Evolutionary conservation across 2,888 invertebrate genomes (phyloP).

Genomic region (Camponotus fellah): DNA sequence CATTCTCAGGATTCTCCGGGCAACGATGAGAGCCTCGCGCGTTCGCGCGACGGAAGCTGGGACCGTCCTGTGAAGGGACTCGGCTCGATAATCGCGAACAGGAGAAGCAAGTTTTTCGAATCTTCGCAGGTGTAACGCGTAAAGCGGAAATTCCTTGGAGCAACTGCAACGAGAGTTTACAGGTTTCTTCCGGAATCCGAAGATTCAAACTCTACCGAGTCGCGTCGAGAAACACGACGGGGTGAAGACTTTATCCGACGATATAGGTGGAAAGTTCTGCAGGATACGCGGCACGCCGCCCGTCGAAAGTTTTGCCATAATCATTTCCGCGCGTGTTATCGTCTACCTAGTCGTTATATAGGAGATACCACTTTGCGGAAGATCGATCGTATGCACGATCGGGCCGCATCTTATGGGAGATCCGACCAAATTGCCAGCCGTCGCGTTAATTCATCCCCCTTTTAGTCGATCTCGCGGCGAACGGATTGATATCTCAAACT

Average conservation of each 20-base stretch:
- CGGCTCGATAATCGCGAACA: neutral
- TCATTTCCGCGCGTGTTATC: conserved; percentile 52
- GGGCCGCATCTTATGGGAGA: conserved; percentile 12
- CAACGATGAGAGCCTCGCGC: conserved; percentile 16
- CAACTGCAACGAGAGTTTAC: neutral
- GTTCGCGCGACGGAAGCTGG: conserved; percentile 37
- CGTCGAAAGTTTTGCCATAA: conserved; percentile 62
- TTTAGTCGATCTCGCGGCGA: neutral
- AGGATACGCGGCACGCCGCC: conserved; percentile 50
- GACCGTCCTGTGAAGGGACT: conserved; percentile 38
- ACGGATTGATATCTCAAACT: conserved; percentile 35
- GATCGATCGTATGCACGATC: neutral
- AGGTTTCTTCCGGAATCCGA: neutral
- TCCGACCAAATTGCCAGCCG: neutral
- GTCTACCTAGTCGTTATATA: neutral
- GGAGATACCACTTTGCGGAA: neutral
- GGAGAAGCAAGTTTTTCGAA: neutral
- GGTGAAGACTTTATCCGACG: conserved; percentile 8
- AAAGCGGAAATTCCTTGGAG: neutral
- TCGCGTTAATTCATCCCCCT: neutral
- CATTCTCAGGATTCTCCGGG: conserved; percentile 13
- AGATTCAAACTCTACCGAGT: neutral
- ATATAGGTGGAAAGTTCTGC: conserved; percentile 56
- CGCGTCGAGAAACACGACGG: conserved; percentile 17
- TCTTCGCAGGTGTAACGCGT: neutral